Percentiles rank a stretch among this genome's conserved stretches.
Evolutionary conservation across 2,888 invertebrate species (phyloP).

Genomic region (Auanema sp.): DNA sequence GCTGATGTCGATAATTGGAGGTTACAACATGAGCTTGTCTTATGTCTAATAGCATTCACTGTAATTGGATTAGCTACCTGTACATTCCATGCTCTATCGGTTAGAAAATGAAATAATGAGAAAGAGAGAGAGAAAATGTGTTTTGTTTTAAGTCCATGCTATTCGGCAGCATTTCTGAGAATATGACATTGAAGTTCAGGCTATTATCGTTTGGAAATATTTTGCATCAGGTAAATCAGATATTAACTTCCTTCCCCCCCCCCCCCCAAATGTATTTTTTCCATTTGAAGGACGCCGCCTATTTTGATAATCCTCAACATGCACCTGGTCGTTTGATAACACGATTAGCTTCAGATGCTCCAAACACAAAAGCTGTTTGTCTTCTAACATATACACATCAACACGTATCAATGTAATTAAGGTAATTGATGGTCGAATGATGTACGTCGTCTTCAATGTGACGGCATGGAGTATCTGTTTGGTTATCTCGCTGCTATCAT

Average conservation of each 20-base stretch:
- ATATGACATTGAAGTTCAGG: constrained; percentile 45
- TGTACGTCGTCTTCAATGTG: constrained; percentile 64
- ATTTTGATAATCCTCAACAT: constrained; percentile 66
- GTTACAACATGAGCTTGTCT: constrained; percentile 29
- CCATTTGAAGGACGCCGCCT: constrained; percentile 59
- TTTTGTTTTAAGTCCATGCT: constrained; percentile 27
- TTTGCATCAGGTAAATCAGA: constrained; percentile 58
- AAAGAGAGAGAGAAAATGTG: neutral
- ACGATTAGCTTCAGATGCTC: constrained; percentile 65
- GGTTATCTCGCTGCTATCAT: constrained; percentile 65
- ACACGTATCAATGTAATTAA: neutral
- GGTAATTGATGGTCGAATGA: constrained; percentile 65
- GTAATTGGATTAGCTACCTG: constrained; percentile 35
- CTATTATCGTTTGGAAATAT: constrained; percentile 52
- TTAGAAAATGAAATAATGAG: constrained; percentile 6
- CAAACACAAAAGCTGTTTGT: constrained; percentile 64
- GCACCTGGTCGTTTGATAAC: constrained; percentile 65
- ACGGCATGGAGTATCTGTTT: constrained; percentile 44
- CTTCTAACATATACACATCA: too few relatives aligned
- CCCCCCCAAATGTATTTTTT: neutral
- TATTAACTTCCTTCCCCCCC: neutral
- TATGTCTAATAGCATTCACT: constrained; percentile 28
- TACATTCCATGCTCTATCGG: constrained; percentile 33
- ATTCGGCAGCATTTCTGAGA: constrained; percentile 45
- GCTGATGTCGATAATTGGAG: constrained; percentile 7